These are phyloP conservation scores for Heliocidaris erythrogramma DNA, from an alignment of 35 echinoderm and acorn worm genomes.

Conservation along the genomic window DNA sequence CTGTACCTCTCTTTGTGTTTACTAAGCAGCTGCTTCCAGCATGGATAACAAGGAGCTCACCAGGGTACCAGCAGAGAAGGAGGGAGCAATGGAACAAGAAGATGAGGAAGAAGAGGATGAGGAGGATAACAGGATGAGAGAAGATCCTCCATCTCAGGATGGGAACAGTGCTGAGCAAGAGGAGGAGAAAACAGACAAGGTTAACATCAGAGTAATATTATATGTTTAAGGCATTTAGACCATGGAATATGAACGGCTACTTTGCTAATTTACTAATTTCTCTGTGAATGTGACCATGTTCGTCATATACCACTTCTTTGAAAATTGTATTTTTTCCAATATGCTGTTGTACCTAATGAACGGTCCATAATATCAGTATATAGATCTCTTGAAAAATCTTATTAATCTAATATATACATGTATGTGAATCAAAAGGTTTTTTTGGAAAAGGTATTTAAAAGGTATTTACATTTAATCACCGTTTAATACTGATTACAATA, in stretches of 20 bases:
- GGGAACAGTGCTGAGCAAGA: slow-evolving; percentile 33
- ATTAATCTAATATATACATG: no score
- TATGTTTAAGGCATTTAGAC: no score
- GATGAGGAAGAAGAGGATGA: slow-evolving; percentile 20
- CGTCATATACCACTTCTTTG: neutral
- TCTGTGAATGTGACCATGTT: neutral
- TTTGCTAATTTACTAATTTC: neutral
- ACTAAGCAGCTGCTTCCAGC: neutral
- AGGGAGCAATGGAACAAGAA: slow-evolving; percentile 7
- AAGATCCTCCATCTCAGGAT: slow-evolving; percentile 24
- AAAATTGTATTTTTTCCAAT: no score
- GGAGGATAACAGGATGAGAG: neutral
- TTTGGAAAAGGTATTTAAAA: no score
- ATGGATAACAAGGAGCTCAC: slow-evolving; percentile 22
- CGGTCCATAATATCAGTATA: no score
- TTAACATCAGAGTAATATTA: neutral
- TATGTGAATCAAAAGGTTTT: no score
- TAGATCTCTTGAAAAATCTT: no score
- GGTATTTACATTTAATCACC: no score
- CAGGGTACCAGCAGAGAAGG: slow-evolving; percentile 55
- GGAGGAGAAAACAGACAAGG: slow-evolving; percentile 48
- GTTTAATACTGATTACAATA: no score
- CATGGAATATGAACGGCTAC: no score
- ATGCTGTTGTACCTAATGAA: no score
- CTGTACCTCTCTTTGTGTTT: neutral